Base-by-base conservation (phyloP, 2,797 vertebrate genomes). In the Arrhamphus sclerolepis region DNA sequence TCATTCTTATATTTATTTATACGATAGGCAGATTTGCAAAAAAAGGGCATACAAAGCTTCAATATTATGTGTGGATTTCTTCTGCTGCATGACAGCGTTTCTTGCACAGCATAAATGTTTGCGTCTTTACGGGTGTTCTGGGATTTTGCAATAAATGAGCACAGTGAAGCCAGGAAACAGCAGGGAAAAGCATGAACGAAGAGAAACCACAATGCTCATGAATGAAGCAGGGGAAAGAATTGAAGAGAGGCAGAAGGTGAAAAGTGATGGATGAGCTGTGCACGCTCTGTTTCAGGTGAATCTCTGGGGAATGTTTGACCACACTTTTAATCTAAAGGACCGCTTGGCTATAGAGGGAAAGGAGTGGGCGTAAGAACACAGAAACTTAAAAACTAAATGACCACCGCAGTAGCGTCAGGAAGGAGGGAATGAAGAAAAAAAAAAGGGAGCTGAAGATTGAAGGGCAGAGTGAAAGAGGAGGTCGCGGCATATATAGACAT, bases 221-320 rank as follows among this genome's bases (percentile, higher is more conserved):
- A 81, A 82, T 75, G 79, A 80, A 72, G 56, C 31, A 5, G 52
- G 39, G 39, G 31, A 7, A 43, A 9, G 28, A n/a, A 13, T 20
- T n/a, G 46, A 39, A 24, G 22, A 54, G 14, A 65, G 19, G 62
- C 28, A 18, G 58, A 44, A 53, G 47, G 50, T 38, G 52, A 60
- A 53, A 51, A 67, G 75, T 86, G 87, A 89, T 89, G 79, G 87
- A 87, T 84, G 85, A 86, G 83, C 60, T 13, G 53, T 38, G 54
- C 65, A 10, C 52, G 85, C 62, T 81, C 75, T 31, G 73, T 76
- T 81, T 67, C 77, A 77, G 82, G 76, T 81, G 80, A 78, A 83
- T 80, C 84, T 77, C 82, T 26, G 13, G 63, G 78, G 84, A 86
- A 58, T 46, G 68, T 75, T 81, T 72, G 78, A 78, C 73, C 79